These are phyloP conservation scores for Mesaphorura yosii DNA, from an alignment of 1,140 invertebrate genomes.

Conservation along the genomic window DNA sequence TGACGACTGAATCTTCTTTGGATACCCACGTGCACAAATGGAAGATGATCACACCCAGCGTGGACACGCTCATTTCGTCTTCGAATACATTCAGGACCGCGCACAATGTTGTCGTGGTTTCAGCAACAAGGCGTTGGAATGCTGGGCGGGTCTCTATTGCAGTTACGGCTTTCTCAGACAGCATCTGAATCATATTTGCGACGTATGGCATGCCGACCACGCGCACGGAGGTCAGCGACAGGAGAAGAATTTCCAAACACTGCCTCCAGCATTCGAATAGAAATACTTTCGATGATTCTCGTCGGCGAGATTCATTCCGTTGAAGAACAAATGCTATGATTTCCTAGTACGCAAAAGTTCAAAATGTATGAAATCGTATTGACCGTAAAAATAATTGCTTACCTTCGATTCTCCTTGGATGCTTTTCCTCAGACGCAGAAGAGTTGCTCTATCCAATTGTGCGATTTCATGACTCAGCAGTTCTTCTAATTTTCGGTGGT, in stretches of 20 bases:
- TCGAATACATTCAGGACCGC: conserved; percentile 11
- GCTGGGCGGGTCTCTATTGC: too few relatives aligned
- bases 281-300: conserved; percentile 19
- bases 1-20: conserved; percentile 1
- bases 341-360: conserved; percentile 14
- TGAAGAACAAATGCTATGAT: conserved; percentile 12
- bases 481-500: conserved; percentile 15
- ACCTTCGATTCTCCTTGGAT: conserved; percentile 24
- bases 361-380: not conserved
- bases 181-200: conserved; percentile 13
- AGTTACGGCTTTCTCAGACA: not conserved
- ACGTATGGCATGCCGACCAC: conserved; percentile 14
- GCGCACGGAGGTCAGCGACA: conserved; percentile 9
- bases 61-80: conserved; percentile 9
- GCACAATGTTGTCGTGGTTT: conserved; percentile 19
- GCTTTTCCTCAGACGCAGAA: conserved; percentile 11
- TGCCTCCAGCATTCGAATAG: conserved; percentile 29
- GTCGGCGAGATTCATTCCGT: conserved; percentile 11
- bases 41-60: conserved; percentile 16
- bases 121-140: conserved; percentile 16
- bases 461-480: conserved; percentile 17
- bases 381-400: not conserved
- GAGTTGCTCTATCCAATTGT: conserved; percentile 19
- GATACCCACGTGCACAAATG: conserved; percentile 15
- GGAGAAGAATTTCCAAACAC: conserved; percentile 25